Percentiles rank a stretch among this genome's conserved stretches.
Conservation (phyloP, 1,140 invertebrate genomes). For the Muscidifurax raptorellus region DNA sequence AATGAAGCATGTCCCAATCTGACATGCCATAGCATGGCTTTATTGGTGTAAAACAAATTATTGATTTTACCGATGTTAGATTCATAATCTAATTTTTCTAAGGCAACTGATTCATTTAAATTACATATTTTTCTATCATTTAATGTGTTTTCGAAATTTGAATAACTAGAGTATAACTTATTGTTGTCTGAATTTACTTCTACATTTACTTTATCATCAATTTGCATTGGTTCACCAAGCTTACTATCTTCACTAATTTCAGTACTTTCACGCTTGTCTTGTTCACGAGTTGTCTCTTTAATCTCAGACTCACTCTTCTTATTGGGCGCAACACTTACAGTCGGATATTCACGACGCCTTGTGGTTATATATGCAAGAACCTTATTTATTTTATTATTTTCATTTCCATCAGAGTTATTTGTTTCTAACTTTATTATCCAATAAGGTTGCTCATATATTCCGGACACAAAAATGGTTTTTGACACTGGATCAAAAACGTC, state of each 20-base stretch:
- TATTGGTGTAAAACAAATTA: conserved; percentile 9
- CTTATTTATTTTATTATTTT: background rate
- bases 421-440: too few species aligned
- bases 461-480: background rate
- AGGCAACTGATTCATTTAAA: background rate
- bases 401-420: too few species aligned
- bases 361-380: background rate
- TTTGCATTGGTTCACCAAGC: background rate
- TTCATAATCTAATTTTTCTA: background rate
- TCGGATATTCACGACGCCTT: background rate
- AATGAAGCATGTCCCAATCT: conserved; percentile 5
- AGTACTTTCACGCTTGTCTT: too few species aligned
- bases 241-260: background rate
- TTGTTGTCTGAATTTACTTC: background rate
- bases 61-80: background rate
- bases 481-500: background rate
- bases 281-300: too few species aligned
- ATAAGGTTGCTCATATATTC: background rate
- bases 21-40: conserved; percentile 31
- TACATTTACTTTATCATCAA: background rate
- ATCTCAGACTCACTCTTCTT: background rate
- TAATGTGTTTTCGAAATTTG: background rate
- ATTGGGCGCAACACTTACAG: background rate
- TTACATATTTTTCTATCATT: background rate
- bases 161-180: background rate